Evolutionary conservation across 2,113 vertebrate genomes (phyloP).

Genomic region (Oreocharis arfaki): DNA sequence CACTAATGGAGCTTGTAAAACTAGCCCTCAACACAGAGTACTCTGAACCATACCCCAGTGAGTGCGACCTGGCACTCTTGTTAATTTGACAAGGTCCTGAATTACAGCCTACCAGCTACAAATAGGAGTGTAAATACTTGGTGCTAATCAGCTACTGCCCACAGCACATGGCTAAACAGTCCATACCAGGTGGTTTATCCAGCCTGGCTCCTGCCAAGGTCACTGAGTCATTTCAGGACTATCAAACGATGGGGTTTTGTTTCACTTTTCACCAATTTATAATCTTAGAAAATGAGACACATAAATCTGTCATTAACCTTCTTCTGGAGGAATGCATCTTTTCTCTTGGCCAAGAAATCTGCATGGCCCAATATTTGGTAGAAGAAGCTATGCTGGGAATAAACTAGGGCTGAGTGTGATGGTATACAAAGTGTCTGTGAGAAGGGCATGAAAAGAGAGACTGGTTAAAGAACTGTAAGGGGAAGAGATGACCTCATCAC

Average conservation of each 20-base stretch:
- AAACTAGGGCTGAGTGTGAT: not conserved
- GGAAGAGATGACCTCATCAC: not conserved
- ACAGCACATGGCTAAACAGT: not conserved
- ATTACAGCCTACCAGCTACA: constrained; percentile 18
- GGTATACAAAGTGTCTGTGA: not conserved
- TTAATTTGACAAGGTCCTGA: constrained; percentile 31
- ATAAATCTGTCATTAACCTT: not conserved
- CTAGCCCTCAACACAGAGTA: not conserved
- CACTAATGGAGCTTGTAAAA: constrained; percentile 23
- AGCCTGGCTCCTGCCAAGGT: constrained; percentile 16
- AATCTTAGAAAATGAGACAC: not conserved
- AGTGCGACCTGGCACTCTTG: not conserved
- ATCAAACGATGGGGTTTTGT: not conserved
- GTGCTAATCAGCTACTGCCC: constrained; percentile 14
- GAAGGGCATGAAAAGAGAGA: not conserved
- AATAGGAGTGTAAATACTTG: constrained; percentile 34
- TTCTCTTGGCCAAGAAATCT: not conserved
- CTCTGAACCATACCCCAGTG: not conserved
- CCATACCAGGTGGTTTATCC: not conserved
- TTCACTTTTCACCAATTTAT: not conserved
- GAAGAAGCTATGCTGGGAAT: not conserved
- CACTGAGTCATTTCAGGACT: not conserved
- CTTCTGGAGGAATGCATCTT: not conserved
- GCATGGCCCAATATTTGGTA: not conserved
- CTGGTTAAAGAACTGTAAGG: not conserved